Percentiles rank a stretch among this genome's conserved stretches.
Conservation (phyloP, 2,888 invertebrate genomes). For the Linnaemya vulpina region DNA sequence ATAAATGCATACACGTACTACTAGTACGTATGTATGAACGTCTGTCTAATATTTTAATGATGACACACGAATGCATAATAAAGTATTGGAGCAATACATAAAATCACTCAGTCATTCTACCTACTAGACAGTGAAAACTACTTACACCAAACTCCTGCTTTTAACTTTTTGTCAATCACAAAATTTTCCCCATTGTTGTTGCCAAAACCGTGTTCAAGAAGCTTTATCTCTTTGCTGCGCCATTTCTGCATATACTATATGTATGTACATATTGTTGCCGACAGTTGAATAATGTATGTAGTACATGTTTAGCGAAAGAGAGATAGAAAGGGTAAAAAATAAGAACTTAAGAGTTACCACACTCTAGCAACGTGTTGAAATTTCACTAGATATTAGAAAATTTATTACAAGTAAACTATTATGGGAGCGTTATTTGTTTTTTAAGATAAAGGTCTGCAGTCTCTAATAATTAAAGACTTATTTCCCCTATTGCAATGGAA, state of each 20-base stretch:
- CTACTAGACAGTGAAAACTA: constrained; percentile 65
- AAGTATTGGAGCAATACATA: constrained; percentile 44
- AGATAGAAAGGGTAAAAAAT: constrained; percentile 2
- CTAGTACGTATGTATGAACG: constrained; percentile 24
- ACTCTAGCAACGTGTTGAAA: neutral
- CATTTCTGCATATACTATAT: constrained; percentile 43
- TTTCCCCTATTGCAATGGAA: too few relatives aligned
- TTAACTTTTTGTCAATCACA: constrained; percentile 53
- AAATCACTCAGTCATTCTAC: constrained; percentile 55
- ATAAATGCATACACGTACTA: constrained; percentile 46
- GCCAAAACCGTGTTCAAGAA: constrained; percentile 61
- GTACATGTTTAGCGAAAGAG: constrained; percentile 3
- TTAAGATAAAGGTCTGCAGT: too few relatives aligned
- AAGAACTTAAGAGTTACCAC: constrained; percentile 44
- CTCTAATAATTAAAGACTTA: too few relatives aligned
- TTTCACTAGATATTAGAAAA: neutral
- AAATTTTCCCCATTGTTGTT: constrained; percentile 43
- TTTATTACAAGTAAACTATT: neutral
- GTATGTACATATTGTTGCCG: constrained; percentile 29
- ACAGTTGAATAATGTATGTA: constrained; percentile 33
- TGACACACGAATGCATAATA: constrained; percentile 57
- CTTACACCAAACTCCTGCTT: constrained; percentile 58
- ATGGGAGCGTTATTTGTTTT: too few relatives aligned
- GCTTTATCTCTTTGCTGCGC: constrained; percentile 62
- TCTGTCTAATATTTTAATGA: constrained; percentile 49